phyloP scores from a whole-genome alignment of 1,140 invertebrate species.

The Fragariocoptes setiger region DNA sequence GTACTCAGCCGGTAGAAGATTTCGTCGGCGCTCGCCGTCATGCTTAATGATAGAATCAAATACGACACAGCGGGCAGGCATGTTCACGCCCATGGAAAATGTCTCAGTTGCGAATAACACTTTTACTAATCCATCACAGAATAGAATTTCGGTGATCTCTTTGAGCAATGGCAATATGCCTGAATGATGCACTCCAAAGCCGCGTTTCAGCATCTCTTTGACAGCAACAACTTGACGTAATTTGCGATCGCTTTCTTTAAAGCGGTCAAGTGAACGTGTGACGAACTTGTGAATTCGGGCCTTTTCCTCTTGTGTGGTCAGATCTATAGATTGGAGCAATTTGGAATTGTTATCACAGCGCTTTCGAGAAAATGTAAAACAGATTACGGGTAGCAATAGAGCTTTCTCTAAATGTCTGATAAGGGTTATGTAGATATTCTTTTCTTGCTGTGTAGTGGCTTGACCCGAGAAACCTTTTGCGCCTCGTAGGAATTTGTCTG shows the following conservation, averaged over 20 bases:
- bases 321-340: slow-evolving; percentile 28
- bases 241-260: slow-evolving; percentile 51
- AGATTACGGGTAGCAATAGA: slow-evolving; percentile 62
- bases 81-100: slow-evolving; percentile 96
- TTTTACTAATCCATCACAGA: slow-evolving; percentile 61
- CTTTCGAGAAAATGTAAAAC: slow-evolving; percentile 71
- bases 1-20: slow-evolving; percentile 58
- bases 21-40: slow-evolving; percentile 44
- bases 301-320: slow-evolving; percentile 53
- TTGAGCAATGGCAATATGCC: slow-evolving; percentile 84
- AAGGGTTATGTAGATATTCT: slow-evolving; percentile 46
- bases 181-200: slow-evolving; percentile 85
- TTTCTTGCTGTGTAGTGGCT: slow-evolving; percentile 1
- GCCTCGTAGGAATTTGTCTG: slow-evolving; percentile 15
- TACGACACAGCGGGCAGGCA: slow-evolving; percentile 81
- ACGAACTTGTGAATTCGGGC: slow-evolving; percentile 49
- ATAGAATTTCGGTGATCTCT: slow-evolving; percentile 90
- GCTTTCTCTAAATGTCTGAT: slow-evolving; percentile 39
- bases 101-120: slow-evolving; percentile 91
- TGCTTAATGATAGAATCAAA: slow-evolving; percentile 72
- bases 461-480: background rate
- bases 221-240: slow-evolving; percentile 52
- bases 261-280: slow-evolving; percentile 35
- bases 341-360: slow-evolving; percentile 46
- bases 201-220: slow-evolving; percentile 41